Evolutionary conservation across 1,140 invertebrate genomes (phyloP), one percentile per base, ranked within the genome.

Genomic region (Dendrolimus kikuchii): DNA sequence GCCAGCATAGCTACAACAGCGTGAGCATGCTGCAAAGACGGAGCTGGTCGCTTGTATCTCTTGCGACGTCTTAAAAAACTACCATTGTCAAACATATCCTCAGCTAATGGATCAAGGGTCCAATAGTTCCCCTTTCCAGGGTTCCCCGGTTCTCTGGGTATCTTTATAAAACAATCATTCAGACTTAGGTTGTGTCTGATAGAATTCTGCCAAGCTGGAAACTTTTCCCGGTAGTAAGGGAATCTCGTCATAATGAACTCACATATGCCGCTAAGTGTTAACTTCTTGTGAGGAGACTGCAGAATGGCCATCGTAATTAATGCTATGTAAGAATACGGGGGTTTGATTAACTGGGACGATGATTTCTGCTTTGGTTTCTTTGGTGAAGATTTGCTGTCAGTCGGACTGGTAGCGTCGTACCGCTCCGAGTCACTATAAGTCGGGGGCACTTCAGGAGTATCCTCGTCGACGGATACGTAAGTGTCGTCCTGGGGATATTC

Each of bases 81-180:
- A 0, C 99, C 99, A 80, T 99, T 99, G 77, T 99, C 98, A 73
- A 99, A 99, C 99, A 99, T 99, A 74, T 99, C 96, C 75, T 99
- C 97, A 2, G 96, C 96, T 53, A 96, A 88, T 0, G 98, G 98
- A 86, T 99, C 98, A 46, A 99, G 81, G 0, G 97, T 98, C 98
- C 98, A 99, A 84, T 99, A 99, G 76, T 99, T 99, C 0, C 98
- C 98, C 73, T 99, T 99, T 0, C 98, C 98, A 0, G 99, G 98
- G 77, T 99, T 99, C 0, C 98, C 98, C 0, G 98, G 98, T 79
- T 99, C 98, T 5, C 98, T 89, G 0, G 98, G 97, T 46, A 99
- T 98, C 88, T 99, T 99, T 10, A 99, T 95, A 85, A 99, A 99
- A 75, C 98, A 99, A 81, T 99, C 98, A 86, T 99, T 99, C 42